These are phyloP conservation scores for Caenorhabditis sp. DNA, from an alignment of 2,888 invertebrate genomes.

Conservation along the genomic window DNA sequence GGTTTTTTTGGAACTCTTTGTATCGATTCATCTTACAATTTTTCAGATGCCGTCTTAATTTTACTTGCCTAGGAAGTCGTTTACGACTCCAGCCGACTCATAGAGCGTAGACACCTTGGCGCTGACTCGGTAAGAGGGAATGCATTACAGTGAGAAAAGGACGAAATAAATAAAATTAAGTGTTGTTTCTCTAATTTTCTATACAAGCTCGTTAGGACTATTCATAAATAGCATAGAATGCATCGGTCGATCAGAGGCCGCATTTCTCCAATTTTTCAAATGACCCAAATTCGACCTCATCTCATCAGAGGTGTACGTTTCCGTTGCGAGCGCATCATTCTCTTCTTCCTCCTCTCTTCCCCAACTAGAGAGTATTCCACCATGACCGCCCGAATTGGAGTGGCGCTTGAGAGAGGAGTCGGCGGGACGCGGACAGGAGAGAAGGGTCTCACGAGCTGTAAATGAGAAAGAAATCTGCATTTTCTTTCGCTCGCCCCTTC, in stretches of 20 bases:
- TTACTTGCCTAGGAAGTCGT: too few relatives aligned
- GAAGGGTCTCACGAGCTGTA: constrained; percentile 27
- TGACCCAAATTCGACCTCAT: neutral
- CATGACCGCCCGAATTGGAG: neutral
- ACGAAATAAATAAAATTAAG: too few relatives aligned
- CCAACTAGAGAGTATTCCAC: constrained; percentile 8
- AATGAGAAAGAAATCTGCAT: constrained; percentile 34
- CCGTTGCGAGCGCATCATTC: neutral
- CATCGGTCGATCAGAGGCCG: too few relatives aligned
- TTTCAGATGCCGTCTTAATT: too few relatives aligned
- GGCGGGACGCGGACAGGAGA: neutral
- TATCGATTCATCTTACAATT: neutral
- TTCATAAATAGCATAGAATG: too few relatives aligned
- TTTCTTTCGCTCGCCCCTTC: neutral
- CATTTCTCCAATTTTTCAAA: too few relatives aligned
- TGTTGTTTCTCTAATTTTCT: too few relatives aligned
- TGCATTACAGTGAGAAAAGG: too few relatives aligned
- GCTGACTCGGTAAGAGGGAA: too few relatives aligned
- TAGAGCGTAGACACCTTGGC: too few relatives aligned
- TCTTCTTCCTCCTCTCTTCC: neutral
- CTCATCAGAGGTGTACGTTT: constrained; percentile 11
- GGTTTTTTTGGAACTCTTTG: constrained; percentile 5
- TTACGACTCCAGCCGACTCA: too few relatives aligned
- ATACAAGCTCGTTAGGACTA: too few relatives aligned
- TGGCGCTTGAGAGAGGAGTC: constrained; percentile 4